phyloP scores from a whole-genome alignment of 2,888 invertebrate genomes.

The Euspilapteryx auroguttella region DNA sequence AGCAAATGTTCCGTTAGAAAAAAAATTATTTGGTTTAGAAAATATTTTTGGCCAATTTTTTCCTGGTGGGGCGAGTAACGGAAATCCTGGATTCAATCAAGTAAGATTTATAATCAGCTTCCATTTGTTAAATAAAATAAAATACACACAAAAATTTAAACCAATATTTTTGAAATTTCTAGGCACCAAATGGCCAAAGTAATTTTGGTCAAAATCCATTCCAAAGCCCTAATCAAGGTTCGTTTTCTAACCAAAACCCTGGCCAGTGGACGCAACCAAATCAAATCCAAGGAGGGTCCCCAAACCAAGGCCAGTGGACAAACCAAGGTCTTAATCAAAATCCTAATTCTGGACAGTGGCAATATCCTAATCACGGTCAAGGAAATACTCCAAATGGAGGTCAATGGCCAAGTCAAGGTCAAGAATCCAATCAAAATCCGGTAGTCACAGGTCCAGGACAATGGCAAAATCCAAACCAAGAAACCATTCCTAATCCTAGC shows the following conservation, averaged over 20 bases:
- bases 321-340: slow-evolving; percentile 1
- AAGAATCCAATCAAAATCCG: neutral
- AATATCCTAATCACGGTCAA: neutral
- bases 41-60: neutral
- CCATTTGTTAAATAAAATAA: too few relatives aligned
- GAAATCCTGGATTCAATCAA: too few relatives aligned
- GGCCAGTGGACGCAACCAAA: neutral
- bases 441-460: slow-evolving; percentile 5
- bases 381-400: neutral
- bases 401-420: neutral
- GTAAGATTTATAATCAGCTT: too few relatives aligned
- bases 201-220: too few relatives aligned
- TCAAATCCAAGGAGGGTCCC: neutral
- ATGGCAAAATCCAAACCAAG: too few relatives aligned
- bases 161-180: neutral
- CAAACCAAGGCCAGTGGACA: neutral
- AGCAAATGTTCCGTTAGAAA: neutral
- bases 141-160: too few relatives aligned
- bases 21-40: slow-evolving; percentile 1
- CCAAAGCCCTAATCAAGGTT: too few relatives aligned
- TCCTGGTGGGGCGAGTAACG: too few relatives aligned
- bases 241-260: neutral
- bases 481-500: too few relatives aligned
- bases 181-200: neutral
- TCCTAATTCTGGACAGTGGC: neutral